A percentile compares a stretch with the other conserved stretches of the same genome.
phyloP scores from a whole-genome alignment of 2,113 vertebrate genomes.

The Morone chrysops region DNA sequence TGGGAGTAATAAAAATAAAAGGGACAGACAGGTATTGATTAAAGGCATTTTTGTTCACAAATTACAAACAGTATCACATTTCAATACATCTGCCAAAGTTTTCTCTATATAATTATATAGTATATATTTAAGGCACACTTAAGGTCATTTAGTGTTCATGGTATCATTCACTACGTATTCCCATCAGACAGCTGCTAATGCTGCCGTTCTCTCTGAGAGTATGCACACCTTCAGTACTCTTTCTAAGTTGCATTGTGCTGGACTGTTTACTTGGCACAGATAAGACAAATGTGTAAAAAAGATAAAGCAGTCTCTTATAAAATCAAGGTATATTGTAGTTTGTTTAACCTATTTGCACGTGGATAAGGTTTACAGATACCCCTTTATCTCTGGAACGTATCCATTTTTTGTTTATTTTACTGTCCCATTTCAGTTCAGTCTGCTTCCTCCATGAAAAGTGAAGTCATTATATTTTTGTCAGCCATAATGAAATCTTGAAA shows the following conservation, averaged over 20 bases:
- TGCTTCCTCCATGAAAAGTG: not conserved
- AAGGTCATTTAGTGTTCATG: not conserved
- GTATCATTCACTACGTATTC: not conserved
- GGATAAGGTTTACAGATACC: conserved; percentile 15
- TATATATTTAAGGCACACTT: not conserved
- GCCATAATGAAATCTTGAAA: not conserved
- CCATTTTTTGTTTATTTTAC: conserved; percentile 2
- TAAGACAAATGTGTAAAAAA: conserved; percentile 21
- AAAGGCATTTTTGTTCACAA: not conserved
- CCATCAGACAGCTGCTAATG: not conserved
- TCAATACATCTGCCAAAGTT: too few relatives aligned
- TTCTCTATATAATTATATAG: too few relatives aligned
- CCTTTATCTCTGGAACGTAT: not conserved
- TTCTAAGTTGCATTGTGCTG: not conserved
- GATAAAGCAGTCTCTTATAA: conserved; percentile 29
- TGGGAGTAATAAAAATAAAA: not conserved
- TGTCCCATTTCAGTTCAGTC: not conserved
- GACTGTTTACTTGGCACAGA: not conserved
- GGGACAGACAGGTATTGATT: not conserved
- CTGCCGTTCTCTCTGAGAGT: too few relatives aligned
- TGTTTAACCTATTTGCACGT: not conserved
- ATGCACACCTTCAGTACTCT: not conserved
- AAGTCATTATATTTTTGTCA: not conserved
- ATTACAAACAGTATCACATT: not conserved
- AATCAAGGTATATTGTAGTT: conserved; percentile 33